Conservation (phyloP, 2,113 vertebrate genomes). For the Protomyctophum bolini region DNA sequence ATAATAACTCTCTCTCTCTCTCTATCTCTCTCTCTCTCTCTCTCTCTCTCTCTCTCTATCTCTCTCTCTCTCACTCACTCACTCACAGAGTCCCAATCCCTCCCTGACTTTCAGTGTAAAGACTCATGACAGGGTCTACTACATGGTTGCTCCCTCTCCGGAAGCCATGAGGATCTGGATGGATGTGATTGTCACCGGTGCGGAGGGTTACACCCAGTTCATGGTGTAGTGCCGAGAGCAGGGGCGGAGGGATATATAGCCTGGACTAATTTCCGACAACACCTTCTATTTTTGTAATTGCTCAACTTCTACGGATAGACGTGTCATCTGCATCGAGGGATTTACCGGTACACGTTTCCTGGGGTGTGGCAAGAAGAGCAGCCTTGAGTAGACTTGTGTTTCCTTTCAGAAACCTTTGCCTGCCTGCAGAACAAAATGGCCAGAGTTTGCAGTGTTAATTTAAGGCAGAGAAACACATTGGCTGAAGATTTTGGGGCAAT, state of each 20-base stretch:
- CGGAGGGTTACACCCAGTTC: constrained; percentile 96
- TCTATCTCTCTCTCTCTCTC: neutral
- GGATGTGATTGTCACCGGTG: constrained; percentile 97
- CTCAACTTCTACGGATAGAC: neutral
- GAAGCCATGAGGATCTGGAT: constrained; percentile 99
- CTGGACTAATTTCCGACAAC: neutral
- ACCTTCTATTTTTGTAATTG: neutral
- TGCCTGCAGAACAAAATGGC: neutral
- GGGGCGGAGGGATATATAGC: neutral
- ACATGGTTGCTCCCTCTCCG: constrained; percentile 94
- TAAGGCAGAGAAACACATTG: neutral
- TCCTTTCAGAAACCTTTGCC: neutral
- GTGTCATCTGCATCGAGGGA: constrained; percentile 4
- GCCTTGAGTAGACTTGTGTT: neutral
- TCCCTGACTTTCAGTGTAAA: constrained; percentile 95
- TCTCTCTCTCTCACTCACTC: neutral
- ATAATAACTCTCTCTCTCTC: too few species aligned
- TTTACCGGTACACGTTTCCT: neutral
- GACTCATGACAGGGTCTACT: constrained; percentile 95
- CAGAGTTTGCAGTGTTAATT: neutral
- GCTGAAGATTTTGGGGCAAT: neutral
- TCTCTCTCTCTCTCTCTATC: neutral
- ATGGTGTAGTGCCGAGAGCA: constrained; percentile 79
- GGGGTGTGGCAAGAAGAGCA: neutral
- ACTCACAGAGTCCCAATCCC: constrained; percentile 90